Conservation (phyloP, 64 coral and sea anemone genomes). For the Pachyseris speciosa region DNA sequence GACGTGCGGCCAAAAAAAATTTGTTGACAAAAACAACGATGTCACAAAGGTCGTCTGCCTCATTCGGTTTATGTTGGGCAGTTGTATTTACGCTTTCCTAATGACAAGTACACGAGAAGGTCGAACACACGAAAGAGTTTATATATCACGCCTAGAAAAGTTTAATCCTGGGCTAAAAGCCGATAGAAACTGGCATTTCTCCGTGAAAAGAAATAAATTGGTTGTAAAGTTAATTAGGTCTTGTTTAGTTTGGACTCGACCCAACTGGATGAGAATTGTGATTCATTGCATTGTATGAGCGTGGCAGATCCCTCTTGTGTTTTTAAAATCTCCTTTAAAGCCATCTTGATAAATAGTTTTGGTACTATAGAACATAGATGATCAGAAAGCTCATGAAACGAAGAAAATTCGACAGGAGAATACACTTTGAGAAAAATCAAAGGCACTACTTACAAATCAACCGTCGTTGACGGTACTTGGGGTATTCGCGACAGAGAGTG, state of each 20-base stretch:
- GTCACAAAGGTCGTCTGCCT: constrained; percentile 4
- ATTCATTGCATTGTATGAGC: neutral
- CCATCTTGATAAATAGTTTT: neutral
- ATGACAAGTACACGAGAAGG: neutral
- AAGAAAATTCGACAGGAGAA: neutral
- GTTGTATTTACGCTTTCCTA: neutral
- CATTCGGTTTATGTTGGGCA: neutral
- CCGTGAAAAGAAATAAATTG: neutral
- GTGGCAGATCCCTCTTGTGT: neutral
- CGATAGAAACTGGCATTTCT: neutral
- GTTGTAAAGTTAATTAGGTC: neutral
- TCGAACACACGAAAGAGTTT: neutral
- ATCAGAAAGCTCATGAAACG: neutral
- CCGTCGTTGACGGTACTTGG: constrained; percentile 66
- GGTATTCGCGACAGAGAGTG: constrained; percentile 74
- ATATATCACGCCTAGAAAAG: neutral
- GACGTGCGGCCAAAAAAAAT: neutral
- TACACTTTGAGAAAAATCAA: neutral
- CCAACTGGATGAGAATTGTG: neutral
- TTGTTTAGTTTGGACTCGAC: constrained; percentile 8
- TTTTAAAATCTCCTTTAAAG: neutral
- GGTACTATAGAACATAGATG: neutral
- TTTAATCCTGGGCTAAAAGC: neutral
- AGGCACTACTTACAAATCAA: constrained; percentile 82
- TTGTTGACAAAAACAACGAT: neutral